These are phyloP conservation scores for Myotis davidii DNA, from an alignment of 2,113 vertebrate genomes.

Conservation along the genomic window DNA sequence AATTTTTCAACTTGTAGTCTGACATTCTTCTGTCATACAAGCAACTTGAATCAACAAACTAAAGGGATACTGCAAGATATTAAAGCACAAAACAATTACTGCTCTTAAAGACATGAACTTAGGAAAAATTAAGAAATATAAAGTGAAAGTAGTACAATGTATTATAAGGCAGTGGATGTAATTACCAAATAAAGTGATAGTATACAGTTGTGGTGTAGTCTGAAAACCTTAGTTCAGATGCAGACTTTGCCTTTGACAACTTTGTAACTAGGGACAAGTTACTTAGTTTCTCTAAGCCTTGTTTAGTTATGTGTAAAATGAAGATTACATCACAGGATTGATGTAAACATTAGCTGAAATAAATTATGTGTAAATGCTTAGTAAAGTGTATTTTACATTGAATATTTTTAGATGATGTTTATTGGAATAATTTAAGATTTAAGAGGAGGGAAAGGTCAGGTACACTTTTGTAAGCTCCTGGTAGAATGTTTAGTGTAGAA, in stretches of 20 bases:
- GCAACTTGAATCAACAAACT: not conserved
- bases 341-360: constrained; percentile 23
- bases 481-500: constrained; percentile 26
- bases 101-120: not conserved
- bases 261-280: not conserved
- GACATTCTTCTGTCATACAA: constrained; percentile 8
- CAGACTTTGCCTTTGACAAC: not conserved
- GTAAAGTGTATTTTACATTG: not conserved
- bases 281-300: constrained; percentile 4
- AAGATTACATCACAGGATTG: not conserved
- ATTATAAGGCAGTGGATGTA: not conserved
- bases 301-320: constrained; percentile 20
- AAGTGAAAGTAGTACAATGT: not conserved
- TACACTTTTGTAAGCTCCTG: constrained; percentile 22
- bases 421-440: constrained; percentile 51
- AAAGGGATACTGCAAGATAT: not conserved
- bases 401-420: not conserved
- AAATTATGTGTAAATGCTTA: constrained; percentile 4
- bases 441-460: not conserved
- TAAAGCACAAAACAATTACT: not conserved
- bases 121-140: not conserved
- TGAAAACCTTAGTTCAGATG: not conserved
- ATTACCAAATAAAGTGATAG: constrained; percentile 27
- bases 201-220: not conserved
- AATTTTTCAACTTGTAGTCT: not conserved